phyloP scores from a whole-genome alignment of 2,888 invertebrate genomes.

The Tenthredo notha region DNA sequence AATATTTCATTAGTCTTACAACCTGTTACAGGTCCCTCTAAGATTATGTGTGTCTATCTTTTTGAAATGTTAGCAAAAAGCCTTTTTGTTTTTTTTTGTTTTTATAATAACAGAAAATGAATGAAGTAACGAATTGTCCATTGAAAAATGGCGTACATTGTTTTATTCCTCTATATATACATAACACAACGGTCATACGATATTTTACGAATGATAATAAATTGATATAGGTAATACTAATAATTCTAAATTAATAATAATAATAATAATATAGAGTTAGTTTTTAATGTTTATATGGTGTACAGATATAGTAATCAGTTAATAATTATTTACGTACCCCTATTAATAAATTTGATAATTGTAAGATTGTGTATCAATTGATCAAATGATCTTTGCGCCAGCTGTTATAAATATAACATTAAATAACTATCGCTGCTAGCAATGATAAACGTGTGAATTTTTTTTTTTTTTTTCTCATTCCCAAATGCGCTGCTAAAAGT shows the following conservation, averaged over 20 bases:
- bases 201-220: constrained; percentile 67
- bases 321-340: constrained; percentile 50
- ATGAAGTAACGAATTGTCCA: constrained; percentile 50
- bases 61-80: background rate
- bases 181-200: constrained; percentile 70
- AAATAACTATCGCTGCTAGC: constrained; percentile 59
- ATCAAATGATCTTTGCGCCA: constrained; percentile 65
- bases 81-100: background rate
- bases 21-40: background rate
- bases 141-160: constrained; percentile 67
- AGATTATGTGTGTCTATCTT: background rate
- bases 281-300: constrained; percentile 54
- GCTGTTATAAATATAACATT: background rate
- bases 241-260: constrained; percentile 67
- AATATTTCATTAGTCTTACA: background rate
- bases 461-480: constrained; percentile 1
- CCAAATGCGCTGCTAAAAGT: constrained; percentile 57
- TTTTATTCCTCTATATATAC: constrained; percentile 70
- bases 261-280: constrained; percentile 65
- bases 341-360: constrained; percentile 62
- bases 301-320: constrained; percentile 39
- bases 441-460: constrained; percentile 61
- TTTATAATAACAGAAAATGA: background rate
- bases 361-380: constrained; percentile 58
- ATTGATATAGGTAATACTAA: constrained; percentile 64